Conservation (phyloP, 2,888 invertebrate genomes). For the Agrochola circellaris region DNA sequence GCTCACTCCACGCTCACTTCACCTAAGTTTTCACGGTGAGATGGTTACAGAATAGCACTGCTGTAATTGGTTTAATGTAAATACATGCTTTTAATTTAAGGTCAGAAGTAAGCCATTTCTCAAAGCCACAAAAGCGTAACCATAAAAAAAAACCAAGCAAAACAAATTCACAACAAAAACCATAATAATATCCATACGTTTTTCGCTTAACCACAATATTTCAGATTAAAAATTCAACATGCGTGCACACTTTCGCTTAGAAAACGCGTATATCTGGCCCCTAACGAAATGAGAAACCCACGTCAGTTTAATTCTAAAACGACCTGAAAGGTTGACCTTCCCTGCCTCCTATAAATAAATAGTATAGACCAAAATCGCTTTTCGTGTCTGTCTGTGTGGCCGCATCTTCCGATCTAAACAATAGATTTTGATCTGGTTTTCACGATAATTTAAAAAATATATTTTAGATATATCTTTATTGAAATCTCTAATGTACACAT, state of each 20-base stretch:
- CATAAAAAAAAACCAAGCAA: not conserved
- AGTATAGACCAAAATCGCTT: not conserved
- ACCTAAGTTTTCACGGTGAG: too few species aligned
- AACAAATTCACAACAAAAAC: not conserved
- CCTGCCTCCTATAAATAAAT: not conserved
- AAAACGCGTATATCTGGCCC: conserved; percentile 60
- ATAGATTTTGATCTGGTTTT: not conserved
- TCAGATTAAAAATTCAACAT: conserved; percentile 64
- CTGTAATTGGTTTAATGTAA: not conserved
- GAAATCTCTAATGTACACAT: too few species aligned
- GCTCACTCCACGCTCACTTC: too few species aligned
- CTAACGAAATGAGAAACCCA: conserved; percentile 71
- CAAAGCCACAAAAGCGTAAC: not conserved
- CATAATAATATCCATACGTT: conserved; percentile 4
- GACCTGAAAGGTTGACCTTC: conserved; percentile 55
- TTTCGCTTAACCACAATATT: conserved; percentile 55
- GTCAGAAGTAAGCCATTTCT: not conserved
- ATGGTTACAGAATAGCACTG: too few species aligned
- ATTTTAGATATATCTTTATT: too few species aligned
- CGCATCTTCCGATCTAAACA: not conserved
- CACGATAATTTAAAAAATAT: too few species aligned
- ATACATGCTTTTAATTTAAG: not conserved
- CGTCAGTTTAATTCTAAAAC: conserved; percentile 68
- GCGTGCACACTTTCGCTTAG: conserved; percentile 59
- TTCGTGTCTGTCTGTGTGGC: not conserved